A percentile compares a stretch with the other conserved stretches of the same genome.
Evolutionary conservation across 2,113 vertebrate genomes (phyloP).

Genomic region (Sander lucioperca): DNA sequence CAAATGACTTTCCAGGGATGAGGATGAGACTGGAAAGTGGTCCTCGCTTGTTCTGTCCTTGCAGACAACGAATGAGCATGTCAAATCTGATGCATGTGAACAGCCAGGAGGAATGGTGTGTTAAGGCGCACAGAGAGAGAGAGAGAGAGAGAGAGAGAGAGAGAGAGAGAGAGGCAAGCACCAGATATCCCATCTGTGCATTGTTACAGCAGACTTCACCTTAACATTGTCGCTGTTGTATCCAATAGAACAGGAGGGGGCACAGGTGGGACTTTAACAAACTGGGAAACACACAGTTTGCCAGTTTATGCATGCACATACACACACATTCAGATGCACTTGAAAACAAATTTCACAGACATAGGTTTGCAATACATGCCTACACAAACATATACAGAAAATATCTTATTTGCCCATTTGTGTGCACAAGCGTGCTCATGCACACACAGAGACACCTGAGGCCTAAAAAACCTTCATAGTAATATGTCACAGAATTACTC

Average conservation of each 20-base stretch:
- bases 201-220: constrained; percentile 71
- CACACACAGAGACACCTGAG: constrained; percentile 33
- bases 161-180: background rate
- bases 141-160: constrained; percentile 10
- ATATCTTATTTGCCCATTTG: background rate
- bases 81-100: constrained; percentile 67
- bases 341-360: background rate
- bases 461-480: background rate
- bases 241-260: constrained; percentile 45
- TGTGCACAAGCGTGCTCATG: background rate
- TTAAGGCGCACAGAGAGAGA: constrained; percentile 33
- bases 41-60: constrained; percentile 55
- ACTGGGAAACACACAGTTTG: constrained; percentile 17
- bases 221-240: constrained; percentile 40
- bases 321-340: constrained; percentile 39
- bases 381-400: constrained; percentile 14
- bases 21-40: constrained; percentile 62
- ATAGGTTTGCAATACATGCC: background rate
- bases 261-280: constrained; percentile 67
- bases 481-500: background rate
- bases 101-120: constrained; percentile 46
- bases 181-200: constrained; percentile 75
- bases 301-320: constrained; percentile 5
- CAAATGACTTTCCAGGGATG: constrained; percentile 65
- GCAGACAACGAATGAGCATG: constrained; percentile 55